A percentile compares a stretch with the other conserved stretches of the same genome.
Evolutionary conservation across 2,113 vertebrate genomes (phyloP).

Genomic region (Pyrgilauda ruficollis): DNA sequence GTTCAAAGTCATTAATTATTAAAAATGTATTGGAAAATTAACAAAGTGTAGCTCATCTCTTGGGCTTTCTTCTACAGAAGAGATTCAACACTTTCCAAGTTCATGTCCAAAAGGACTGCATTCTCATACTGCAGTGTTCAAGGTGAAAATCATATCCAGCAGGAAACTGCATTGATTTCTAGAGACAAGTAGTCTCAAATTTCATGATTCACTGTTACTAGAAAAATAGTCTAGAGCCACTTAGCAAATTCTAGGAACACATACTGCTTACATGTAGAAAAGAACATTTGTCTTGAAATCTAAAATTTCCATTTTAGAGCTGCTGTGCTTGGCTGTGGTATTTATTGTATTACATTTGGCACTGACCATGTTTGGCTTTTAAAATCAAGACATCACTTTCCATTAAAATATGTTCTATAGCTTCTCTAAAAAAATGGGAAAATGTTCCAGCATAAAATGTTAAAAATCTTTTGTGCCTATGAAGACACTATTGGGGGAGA

Average conservation of each 20-base stretch:
- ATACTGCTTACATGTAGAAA: neutral
- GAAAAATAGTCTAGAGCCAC: constrained; percentile 19
- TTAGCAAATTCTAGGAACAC: neutral
- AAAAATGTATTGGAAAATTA: neutral
- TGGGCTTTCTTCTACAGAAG: neutral
- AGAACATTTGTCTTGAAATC: constrained; percentile 23
- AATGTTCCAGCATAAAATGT: neutral
- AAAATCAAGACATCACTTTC: constrained; percentile 34
- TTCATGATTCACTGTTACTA: neutral
- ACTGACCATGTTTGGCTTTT: neutral
- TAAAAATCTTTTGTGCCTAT: constrained; percentile 11
- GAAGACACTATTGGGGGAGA: neutral
- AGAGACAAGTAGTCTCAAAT: neutral
- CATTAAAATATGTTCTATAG: neutral
- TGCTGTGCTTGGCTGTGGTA: neutral
- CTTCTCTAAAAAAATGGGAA: neutral
- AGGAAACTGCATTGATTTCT: neutral
- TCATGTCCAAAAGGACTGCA: neutral
- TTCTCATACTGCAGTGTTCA: neutral
- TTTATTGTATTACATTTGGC: constrained; percentile 36
- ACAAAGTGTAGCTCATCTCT: neutral
- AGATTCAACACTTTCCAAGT: neutral
- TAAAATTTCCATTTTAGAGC: constrained; percentile 14
- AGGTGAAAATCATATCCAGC: neutral
- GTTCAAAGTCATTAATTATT: neutral